Base-by-base conservation (phyloP, 2,888 invertebrate species). In the Heliconius charithonia region DNA sequence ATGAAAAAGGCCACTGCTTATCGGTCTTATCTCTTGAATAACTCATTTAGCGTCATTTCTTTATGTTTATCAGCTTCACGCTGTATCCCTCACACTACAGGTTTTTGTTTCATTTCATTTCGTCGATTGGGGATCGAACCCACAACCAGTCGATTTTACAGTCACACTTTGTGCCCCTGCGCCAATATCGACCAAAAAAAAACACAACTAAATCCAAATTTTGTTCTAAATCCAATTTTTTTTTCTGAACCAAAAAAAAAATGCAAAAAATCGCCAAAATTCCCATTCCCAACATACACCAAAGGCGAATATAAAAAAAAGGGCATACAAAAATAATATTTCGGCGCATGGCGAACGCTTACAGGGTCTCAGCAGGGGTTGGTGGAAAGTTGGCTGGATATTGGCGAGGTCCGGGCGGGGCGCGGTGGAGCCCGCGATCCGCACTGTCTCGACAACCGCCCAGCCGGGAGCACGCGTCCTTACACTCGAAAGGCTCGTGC, bases 371-470 rank as follows among this genome's bases (percentile, higher is more conserved):
- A 37, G 32, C 66, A 67, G 32, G 37, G 67, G 37, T 67, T 67
- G 67, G 67, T 37, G 9, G 25, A 25, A 69, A 45, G 69, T 69
- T 69, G 67, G 41, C 67, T 41, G 3, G 74, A 78, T 78, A 75
- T 75, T 62, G 63, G 79, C 69, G 41, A 41, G 69, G 16, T 77
- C 78, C 82, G 85, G 82, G 85, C 79, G 81, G 83, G 83, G 83
- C 76, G 82, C 79, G 84, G 82, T 78, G 69, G 71, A 70, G 83
- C 81, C 83, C 78, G 81, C 80, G 67, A 56, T 80, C 83, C 85
- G 87, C 91, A 90, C 85, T 89, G 86, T 88, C 83, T 85, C 85
- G 83, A 85, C 80, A 87, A 76, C 74, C 86, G 87, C 85, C 87
- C 79, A 37, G 74, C 81, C 66, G 85, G 80, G 82, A 85, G 87